Evolutionary conservation across 2,113 vertebrate genomes (phyloP).

Genomic region (Apodemus speciosus): DNA sequence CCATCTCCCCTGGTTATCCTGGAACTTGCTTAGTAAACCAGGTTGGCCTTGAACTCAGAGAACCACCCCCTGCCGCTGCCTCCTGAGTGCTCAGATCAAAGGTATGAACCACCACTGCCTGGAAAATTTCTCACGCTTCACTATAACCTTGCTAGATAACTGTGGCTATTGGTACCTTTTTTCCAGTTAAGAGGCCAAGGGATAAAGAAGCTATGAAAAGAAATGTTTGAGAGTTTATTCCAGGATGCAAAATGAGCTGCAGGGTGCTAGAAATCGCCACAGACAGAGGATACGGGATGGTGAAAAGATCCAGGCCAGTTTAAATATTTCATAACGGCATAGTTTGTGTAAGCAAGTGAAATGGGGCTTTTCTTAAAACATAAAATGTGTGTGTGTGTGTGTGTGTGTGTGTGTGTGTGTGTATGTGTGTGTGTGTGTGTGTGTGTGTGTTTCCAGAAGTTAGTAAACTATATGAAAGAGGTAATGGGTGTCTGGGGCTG

Average conservation of each 20-base stretch:
- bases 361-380: constrained; percentile 13
- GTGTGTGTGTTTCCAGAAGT: not conserved
- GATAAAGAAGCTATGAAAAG: not conserved
- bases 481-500: not conserved
- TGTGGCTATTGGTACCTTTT: not conserved
- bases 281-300: not conserved
- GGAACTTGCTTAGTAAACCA: too few relatives aligned
- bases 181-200: not conserved
- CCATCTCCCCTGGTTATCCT: not conserved
- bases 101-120: too few relatives aligned
- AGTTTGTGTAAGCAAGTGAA: not conserved
- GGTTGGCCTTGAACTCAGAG: too few relatives aligned
- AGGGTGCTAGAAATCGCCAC: not conserved
- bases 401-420: not conserved
- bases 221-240: not conserved
- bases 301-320: not conserved
- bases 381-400: too few relatives aligned
- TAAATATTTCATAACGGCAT: not conserved
- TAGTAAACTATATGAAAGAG: not conserved
- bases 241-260: not conserved
- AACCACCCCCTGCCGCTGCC: too few relatives aligned
- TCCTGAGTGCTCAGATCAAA: too few relatives aligned
- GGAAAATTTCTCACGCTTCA: not conserved
- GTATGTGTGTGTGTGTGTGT: not conserved
- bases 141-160: not conserved